A percentile compares a stretch with the other conserved stretches of the same genome.
These are phyloP conservation scores for Ophioninae sp. DNA, from an alignment of 2,888 invertebrate species.

Conservation along the genomic window DNA sequence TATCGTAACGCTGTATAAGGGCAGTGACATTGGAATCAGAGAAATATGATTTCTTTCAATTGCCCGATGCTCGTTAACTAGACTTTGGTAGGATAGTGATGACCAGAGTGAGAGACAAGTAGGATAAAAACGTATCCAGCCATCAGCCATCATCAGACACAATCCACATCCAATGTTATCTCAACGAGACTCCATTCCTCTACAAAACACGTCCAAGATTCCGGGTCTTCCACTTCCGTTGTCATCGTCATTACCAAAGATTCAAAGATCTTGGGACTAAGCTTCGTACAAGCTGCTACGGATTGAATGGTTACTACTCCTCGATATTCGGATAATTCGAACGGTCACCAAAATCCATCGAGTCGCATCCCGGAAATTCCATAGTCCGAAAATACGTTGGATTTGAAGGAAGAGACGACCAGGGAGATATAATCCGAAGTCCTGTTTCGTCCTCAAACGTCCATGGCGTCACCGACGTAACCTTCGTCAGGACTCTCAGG, in stretches of 20 bases:
- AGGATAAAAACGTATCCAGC: too few species aligned
- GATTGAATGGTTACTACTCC: background rate
- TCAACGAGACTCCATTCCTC: background rate
- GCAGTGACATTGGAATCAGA: too few species aligned
- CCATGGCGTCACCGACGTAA: constrained; percentile 88
- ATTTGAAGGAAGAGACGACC: constrained; percentile 9
- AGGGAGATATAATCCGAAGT: constrained; percentile 41
- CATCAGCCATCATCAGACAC: too few species aligned
- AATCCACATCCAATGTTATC: background rate
- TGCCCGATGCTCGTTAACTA: too few species aligned
- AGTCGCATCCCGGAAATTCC: background rate
- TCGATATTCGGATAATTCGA: background rate
- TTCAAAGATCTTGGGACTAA: background rate
- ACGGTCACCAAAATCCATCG: constrained; percentile 4
- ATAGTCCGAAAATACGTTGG: background rate
- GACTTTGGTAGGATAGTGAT: too few species aligned
- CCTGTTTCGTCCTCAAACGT: constrained; percentile 71
- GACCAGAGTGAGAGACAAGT: too few species aligned
- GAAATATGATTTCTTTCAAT: too few species aligned
- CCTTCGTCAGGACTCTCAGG: constrained; percentile 94
- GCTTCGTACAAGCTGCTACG: background rate
- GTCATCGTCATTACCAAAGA: constrained; percentile 15
- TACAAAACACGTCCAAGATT: background rate
- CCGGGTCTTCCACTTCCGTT: background rate
- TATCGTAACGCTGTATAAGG: too few species aligned